phyloP scores from a whole-genome alignment of 1,140 invertebrate species.

The fruit fly (Drosophila melanogaster) region Release_6_plus_ISO1_MT NT_033777.3:6702001-6702500 shows the following conservation, averaged over 20 bases:
- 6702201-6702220: constrained; percentile 43
- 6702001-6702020: constrained; percentile 79
- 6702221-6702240: constrained; percentile 44
- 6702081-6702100: constrained; percentile 65
- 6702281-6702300: constrained; percentile 65
- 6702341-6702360: constrained; percentile 45
- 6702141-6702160: constrained; percentile 38
- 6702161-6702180: constrained; percentile 37
- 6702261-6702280: constrained; percentile 22
- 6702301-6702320: constrained; percentile 7
- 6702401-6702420: constrained; percentile 85
- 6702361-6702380: constrained; percentile 66
- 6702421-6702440: constrained; percentile 85
- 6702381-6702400: constrained; percentile 84
- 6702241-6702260: constrained; percentile 59
- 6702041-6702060: constrained; percentile 59
- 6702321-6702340: constrained; percentile 26
- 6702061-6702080: constrained; percentile 35
- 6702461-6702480: constrained; percentile 85
- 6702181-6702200: constrained; percentile 62
- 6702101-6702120: constrained; percentile 43
- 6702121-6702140: constrained; percentile 65
- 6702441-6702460: constrained; percentile 86
- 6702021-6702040: constrained; percentile 68
- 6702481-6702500: constrained; percentile 85